phyloP scores from a whole-genome alignment of 2,888 invertebrate species.

The Orgyia antiqua region DNA sequence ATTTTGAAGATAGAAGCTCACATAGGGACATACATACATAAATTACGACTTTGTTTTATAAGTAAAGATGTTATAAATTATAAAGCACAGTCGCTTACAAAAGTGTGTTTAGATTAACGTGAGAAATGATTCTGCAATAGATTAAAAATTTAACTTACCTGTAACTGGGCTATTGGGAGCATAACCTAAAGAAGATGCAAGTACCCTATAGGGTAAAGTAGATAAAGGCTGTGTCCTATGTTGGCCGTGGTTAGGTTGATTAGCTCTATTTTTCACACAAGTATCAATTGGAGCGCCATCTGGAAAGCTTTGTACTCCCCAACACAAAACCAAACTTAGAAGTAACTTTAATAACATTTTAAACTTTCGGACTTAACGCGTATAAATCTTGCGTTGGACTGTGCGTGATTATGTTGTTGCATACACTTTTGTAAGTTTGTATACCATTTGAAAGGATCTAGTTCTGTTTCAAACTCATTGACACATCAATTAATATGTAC shows the following conservation, averaged over 20 bases:
- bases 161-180: constrained; percentile 83
- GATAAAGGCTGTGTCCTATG: constrained; percentile 81
- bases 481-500: constrained; percentile 51
- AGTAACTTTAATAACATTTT: constrained; percentile 49
- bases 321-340: constrained; percentile 45
- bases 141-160: constrained; percentile 61
- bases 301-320: constrained; percentile 79
- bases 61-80: too few species aligned
- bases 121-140: too few species aligned
- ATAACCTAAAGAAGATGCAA: constrained; percentile 81
- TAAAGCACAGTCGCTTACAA: too few species aligned
- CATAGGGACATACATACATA: too few species aligned
- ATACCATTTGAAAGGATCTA: constrained; percentile 65
- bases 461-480: constrained; percentile 50
- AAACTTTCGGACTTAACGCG: constrained; percentile 19
- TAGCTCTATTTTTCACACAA: constrained; percentile 85
- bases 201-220: constrained; percentile 82
- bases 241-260: constrained; percentile 88
- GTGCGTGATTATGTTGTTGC: constrained; percentile 44
- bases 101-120: too few species aligned
- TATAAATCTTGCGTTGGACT: constrained; percentile 48
- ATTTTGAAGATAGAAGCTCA: too few species aligned
- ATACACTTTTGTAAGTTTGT: constrained; percentile 74
- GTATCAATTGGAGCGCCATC: constrained; percentile 90
- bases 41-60: too few species aligned